Base-by-base conservation (phyloP, 2,888 invertebrate genomes). In the Ichneumon xanthorius region DNA sequence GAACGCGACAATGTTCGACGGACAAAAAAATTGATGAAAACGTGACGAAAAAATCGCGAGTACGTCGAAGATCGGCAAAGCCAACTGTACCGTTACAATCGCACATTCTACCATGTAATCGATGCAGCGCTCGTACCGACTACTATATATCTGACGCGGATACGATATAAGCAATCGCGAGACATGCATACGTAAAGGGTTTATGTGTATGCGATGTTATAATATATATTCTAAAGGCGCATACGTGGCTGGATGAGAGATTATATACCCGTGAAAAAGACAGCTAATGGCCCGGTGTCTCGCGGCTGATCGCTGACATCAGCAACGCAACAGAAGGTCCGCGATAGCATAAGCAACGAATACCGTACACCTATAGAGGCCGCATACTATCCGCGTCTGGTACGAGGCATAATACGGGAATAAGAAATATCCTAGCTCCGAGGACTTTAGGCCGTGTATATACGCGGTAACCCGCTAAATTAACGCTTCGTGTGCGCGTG, bases 261-360 rank as follows among this genome's bases (percentile, higher is more conserved):
- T 82, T 73, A 75, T 75, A 79, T 58, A 82, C 37, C 78, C 82
- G 82, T 55, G 82, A 85, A 85, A 82, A 85, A 82, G 70, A 76
- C 73, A 79, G 78, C 82, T 85, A 85, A 85, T 81, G 84, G 73
- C 53, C 67, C 61, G 40, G 68, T 85, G 78, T 85, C 84, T 68
- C 45, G 82, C 40, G 55, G 68, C 75, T 85, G 82, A 85, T 84
- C 75, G 83, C 79, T 80, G 82, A 79, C 85, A 82, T 80, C 71
- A 75, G 75, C 82, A 76, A 82, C 58, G 70, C 70, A 82, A 82
- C 71, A 70, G 81, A 82, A 75, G 78, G 75, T 82, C 50, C 73
- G 53, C 78, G 78, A 82, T 63, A 85, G 78, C 55, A 19, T 55
- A 70, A 16, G 73, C 77, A 55, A 73, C 72, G 82, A 75, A 85